phyloP scores from a whole-genome alignment of 2,797 vertebrate species.

The Sarcoramphus papa region DNA sequence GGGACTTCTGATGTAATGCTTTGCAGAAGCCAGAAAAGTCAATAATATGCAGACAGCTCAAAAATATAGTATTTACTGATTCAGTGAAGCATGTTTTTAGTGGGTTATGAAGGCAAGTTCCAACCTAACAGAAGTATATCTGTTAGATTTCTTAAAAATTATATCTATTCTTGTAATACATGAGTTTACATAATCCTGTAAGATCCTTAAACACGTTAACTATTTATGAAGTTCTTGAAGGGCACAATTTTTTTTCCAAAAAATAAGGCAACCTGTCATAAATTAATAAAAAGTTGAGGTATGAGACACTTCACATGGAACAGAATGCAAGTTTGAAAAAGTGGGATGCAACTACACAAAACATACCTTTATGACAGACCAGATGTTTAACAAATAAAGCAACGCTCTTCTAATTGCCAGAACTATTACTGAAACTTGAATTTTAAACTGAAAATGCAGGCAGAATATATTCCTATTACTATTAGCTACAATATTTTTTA shows the following conservation, averaged over 20 bases:
- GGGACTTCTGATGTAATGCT: slow-evolving; percentile 25
- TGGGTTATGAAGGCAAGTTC: background rate
- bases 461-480: background rate
- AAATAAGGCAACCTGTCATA: background rate
- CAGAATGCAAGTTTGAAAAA: background rate
- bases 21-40: slow-evolving; percentile 44
- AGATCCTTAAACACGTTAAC: background rate
- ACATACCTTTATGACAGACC: background rate
- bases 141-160: background rate
- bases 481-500: background rate
- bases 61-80: slow-evolving; percentile 32
- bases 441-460: background rate
- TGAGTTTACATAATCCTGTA: background rate
- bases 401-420: background rate
- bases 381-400: background rate
- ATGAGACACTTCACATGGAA: background rate
- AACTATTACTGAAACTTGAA: background rate
- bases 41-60: slow-evolving; percentile 50
- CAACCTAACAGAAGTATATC: background rate
- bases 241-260: background rate
- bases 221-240: background rate
- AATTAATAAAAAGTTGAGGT: background rate
- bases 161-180: background rate
- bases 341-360: background rate
- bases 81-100: background rate